phyloP scores from a whole-genome alignment of 2,113 vertebrate species.

The Euleptes europaea region DNA sequence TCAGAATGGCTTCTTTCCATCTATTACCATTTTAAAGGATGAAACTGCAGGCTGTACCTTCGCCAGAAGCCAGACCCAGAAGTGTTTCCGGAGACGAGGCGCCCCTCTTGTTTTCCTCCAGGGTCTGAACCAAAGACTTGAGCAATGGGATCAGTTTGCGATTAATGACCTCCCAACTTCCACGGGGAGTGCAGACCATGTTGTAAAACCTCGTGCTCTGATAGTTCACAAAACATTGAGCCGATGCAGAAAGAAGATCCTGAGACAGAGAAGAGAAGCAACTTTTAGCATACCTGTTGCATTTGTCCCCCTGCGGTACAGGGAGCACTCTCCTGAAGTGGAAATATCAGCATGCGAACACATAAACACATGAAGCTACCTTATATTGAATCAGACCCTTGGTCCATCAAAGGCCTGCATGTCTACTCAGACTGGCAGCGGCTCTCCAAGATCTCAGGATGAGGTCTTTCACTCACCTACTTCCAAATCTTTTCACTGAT shows the following conservation, averaged over 20 bases:
- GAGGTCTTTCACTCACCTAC: too few species aligned
- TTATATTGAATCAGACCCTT: too few species aligned
- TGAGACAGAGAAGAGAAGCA: slow-evolving; percentile 55
- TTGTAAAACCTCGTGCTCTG: slow-evolving; percentile 58
- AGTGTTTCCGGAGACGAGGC: not conserved
- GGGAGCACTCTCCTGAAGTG: too few species aligned
- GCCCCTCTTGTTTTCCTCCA: slow-evolving; percentile 66
- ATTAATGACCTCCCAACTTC: slow-evolving; percentile 55
- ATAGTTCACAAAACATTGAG: slow-evolving; percentile 79
- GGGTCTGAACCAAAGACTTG: slow-evolving; percentile 66
- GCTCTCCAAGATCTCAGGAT: too few species aligned
- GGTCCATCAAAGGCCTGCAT: too few species aligned
- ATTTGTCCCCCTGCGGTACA: not conserved
- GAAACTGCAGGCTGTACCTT: not conserved
- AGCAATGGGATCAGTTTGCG: slow-evolving; percentile 79
- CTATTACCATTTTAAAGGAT: not conserved
- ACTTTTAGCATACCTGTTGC: not conserved
- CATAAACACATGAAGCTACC: not conserved
- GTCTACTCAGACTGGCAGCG: too few species aligned
- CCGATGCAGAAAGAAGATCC: slow-evolving; percentile 73
- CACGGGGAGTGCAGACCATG: not conserved
- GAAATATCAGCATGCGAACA: not conserved
- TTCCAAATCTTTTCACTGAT: too few species aligned
- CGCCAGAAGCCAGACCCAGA: slow-evolving; percentile 11
- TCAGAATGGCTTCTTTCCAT: not conserved